These are phyloP conservation scores for Eudasyphora cyanicolor DNA, from an alignment of 2,888 invertebrate species.

Conservation along the genomic window DNA sequence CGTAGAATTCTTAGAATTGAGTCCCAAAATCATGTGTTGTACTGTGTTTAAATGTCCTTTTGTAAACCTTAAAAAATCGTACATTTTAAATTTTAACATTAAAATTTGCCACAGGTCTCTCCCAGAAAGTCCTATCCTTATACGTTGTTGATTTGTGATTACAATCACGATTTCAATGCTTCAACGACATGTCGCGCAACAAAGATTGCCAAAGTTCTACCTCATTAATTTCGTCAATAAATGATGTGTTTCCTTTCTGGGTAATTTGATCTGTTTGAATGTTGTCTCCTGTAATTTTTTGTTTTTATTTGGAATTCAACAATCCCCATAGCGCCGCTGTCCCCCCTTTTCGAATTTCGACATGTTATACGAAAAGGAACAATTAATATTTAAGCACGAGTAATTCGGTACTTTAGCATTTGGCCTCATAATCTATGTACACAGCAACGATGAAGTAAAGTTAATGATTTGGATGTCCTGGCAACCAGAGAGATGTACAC, in stretches of 20 bases:
- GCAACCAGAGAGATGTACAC: background rate
- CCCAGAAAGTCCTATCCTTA: too few relatives aligned
- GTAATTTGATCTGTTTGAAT: slow-evolving; percentile 30
- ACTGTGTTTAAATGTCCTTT: too few relatives aligned
- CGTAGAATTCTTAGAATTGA: too few relatives aligned
- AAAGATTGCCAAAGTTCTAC: background rate
- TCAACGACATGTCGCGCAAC: slow-evolving; percentile 1
- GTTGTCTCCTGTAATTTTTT: slow-evolving; percentile 16
- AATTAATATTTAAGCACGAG: slow-evolving; percentile 63
- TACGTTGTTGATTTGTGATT: too few relatives aligned
- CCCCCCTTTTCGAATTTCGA: slow-evolving; percentile 45
- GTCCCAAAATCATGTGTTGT: too few relatives aligned
- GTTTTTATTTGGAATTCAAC: slow-evolving; percentile 21
- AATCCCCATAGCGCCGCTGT: slow-evolving; percentile 8
- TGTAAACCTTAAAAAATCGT: too few relatives aligned
- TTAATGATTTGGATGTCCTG: slow-evolving; percentile 35
- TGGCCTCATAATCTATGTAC: slow-evolving; percentile 2
- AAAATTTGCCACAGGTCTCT: too few relatives aligned
- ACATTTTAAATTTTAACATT: too few relatives aligned
- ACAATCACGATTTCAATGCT: too few relatives aligned
- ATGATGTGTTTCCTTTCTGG: slow-evolving; percentile 7
- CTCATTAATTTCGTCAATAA: slow-evolving; percentile 31
- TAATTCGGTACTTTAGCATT: slow-evolving; percentile 53
- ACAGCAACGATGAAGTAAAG: slow-evolving; percentile 29
- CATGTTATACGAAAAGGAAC: slow-evolving; percentile 14